A percentile compares a stretch with the other conserved stretches of the same genome.
Evolutionary conservation across 2,797 vertebrate genomes (phyloP).

Genomic region (Salmo trutta): DNA sequence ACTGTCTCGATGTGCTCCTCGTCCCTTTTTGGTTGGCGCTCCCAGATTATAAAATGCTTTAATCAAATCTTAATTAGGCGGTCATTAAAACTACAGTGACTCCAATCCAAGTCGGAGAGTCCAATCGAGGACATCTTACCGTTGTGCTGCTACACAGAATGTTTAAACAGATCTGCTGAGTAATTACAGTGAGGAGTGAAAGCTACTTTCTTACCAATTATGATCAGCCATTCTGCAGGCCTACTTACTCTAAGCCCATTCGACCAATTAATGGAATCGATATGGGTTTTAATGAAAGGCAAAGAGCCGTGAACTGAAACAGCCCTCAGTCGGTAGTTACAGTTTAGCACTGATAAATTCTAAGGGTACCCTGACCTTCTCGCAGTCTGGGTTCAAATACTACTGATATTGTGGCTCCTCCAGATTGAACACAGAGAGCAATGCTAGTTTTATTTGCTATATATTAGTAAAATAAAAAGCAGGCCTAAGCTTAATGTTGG

Average conservation of each 20-base stretch:
- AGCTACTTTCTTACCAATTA: neutral
- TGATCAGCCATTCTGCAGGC: neutral
- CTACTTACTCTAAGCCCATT: neutral
- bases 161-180: slow-evolving; percentile 4
- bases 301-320: neutral
- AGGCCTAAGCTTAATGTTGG: too few species aligned
- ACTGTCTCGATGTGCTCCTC: neutral
- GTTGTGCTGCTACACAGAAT: neutral
- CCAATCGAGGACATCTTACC: neutral
- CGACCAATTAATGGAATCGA: slow-evolving; percentile 8
- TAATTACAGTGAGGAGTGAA: slow-evolving; percentile 6
- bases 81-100: slow-evolving; percentile 12
- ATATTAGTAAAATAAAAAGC: neutral
- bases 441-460: too few species aligned
- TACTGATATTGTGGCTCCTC: too few species aligned
- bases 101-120: neutral
- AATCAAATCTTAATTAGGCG: slow-evolving; percentile 8
- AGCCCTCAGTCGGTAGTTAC: neutral
- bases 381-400: too few species aligned
- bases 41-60: neutral
- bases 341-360: neutral
- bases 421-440: too few species aligned
- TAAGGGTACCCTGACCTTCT: neutral
- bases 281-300: slow-evolving; percentile 2
- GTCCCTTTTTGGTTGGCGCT: neutral